phyloP scores from a whole-genome alignment of 2,888 invertebrate genomes.

The Terebella lapidaria region DNA sequence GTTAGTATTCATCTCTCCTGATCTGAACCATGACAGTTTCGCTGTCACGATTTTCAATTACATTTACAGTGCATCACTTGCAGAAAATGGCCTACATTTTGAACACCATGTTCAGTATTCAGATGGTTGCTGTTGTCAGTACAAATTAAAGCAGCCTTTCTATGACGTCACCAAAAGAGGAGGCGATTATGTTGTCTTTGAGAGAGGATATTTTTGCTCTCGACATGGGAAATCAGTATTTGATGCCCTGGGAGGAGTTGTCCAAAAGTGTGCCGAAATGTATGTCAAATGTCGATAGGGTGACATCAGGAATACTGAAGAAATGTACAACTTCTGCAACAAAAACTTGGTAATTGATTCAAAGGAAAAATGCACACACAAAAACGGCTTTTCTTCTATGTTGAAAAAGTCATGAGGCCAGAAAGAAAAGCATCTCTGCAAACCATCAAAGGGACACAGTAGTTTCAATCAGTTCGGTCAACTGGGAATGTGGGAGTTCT shows the following conservation, averaged over 20 bases:
- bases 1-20: too few species aligned
- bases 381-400: neutral
- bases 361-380: neutral
- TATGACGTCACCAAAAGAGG: neutral
- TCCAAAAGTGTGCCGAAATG: neutral
- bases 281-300: neutral
- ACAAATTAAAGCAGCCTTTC: neutral
- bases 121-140: neutral
- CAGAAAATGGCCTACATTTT: neutral
- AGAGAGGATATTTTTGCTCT: neutral
- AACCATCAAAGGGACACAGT: neutral
- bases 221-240: neutral
- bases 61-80: too few species aligned
- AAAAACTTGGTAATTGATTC: neutral
- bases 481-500: neutral
- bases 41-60: too few species aligned
- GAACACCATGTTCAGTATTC: neutral
- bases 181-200: neutral
- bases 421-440: neutral
- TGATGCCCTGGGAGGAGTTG: neutral
- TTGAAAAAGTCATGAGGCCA: neutral
- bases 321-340: neutral
- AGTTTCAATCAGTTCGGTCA: neutral
- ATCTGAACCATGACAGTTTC: too few species aligned
- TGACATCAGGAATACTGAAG: neutral